Percentiles rank a stretch among this genome's conserved stretches.
Conservation (phyloP, 2,113 vertebrate genomes). For the Empidonax traillii region DNA sequence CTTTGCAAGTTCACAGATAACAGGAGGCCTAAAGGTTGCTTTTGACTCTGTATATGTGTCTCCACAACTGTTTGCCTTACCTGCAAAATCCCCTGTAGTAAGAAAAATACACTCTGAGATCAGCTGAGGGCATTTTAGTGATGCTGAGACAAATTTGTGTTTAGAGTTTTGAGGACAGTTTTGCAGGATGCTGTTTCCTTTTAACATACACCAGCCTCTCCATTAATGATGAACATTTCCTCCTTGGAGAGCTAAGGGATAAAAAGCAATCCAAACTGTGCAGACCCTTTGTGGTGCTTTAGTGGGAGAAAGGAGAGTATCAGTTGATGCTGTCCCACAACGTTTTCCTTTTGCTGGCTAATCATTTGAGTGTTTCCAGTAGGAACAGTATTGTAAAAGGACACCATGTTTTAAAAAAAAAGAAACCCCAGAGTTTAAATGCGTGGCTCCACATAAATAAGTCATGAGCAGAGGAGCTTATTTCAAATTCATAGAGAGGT, state of each 20-base stretch:
- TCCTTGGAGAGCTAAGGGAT: not conserved
- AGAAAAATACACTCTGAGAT: not conserved
- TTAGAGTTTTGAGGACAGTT: not conserved
- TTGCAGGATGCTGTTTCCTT: not conserved
- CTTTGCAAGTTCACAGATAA: not conserved
- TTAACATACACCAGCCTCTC: not conserved
- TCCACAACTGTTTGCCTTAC: not conserved
- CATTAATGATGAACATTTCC: not conserved
- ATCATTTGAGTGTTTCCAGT: not conserved
- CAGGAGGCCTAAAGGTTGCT: not conserved
- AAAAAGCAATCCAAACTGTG: not conserved
- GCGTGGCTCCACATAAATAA: conserved; percentile 16
- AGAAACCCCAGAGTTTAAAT: not conserved
- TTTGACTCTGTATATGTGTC: not conserved
- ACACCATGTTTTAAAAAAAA: not conserved
- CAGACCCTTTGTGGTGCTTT: not conserved
- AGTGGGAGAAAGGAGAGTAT: not conserved
- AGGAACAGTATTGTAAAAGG: not conserved
- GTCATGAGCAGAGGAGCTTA: not conserved
- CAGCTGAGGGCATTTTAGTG: not conserved
- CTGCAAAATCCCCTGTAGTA: not conserved
- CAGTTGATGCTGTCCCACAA: not conserved
- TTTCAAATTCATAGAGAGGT: conserved; percentile 3
- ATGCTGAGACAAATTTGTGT: not conserved
- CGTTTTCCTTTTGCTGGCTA: not conserved